Evolutionary conservation across 2,113 vertebrate species (phyloP).

Genomic region (Phodopus roborovskii): DNA sequence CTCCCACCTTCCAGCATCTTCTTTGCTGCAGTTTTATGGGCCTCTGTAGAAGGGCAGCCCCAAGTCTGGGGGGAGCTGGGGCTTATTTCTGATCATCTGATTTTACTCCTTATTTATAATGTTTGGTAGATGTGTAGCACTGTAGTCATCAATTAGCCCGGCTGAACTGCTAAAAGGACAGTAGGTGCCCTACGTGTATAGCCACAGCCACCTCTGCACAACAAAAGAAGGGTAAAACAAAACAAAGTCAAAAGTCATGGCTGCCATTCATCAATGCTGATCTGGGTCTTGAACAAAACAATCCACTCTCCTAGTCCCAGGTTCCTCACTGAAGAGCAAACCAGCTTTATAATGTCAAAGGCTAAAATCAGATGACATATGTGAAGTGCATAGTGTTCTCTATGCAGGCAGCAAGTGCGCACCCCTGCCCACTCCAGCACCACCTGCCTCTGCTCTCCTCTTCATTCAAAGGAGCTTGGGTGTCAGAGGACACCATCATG

Average conservation of each 20-base stretch:
- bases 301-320: background rate
- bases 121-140: slow-evolving; percentile 18
- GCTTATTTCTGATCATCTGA: background rate
- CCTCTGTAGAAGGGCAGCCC: slow-evolving; percentile 11
- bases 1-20: background rate
- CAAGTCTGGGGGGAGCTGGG: background rate
- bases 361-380: background rate
- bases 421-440: background rate
- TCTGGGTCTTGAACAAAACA: background rate
- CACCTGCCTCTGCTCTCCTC: background rate
- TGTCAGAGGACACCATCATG: background rate
- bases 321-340: slow-evolving; percentile 8
- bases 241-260: slow-evolving; percentile 22
- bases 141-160: slow-evolving; percentile 29
- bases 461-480: background rate
- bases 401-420: background rate
- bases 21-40: slow-evolving; percentile 30
- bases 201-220: background rate
- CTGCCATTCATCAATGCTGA: background rate
- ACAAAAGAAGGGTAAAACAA: background rate
- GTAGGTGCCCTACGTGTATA: background rate
- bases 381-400: background rate
- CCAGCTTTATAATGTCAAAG: background rate
- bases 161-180: background rate
- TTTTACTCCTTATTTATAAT: background rate